Evolutionary conservation across 2,888 invertebrate genomes (phyloP).

Genomic region (Drosophila sordidula): DNA sequence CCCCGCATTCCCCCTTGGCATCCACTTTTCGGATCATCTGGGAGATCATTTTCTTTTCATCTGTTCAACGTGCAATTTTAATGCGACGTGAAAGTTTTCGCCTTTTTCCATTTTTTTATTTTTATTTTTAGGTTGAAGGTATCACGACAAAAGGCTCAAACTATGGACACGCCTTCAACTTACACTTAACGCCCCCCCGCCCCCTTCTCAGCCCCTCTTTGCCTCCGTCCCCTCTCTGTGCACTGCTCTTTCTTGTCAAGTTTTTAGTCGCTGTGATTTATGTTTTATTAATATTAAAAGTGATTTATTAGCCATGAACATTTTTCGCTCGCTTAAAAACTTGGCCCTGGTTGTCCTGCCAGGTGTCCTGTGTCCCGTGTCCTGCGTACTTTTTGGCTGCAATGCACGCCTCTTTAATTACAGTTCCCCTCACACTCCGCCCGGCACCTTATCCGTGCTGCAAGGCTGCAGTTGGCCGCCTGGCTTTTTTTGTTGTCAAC

Average conservation of each 20-base stretch:
- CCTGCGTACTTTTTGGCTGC: slow-evolving; percentile 38
- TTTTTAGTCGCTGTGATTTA: slow-evolving; percentile 78
- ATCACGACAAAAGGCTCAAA: slow-evolving; percentile 30
- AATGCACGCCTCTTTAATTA: slow-evolving; percentile 70
- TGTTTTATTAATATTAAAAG: slow-evolving; percentile 83
- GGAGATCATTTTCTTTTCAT: slow-evolving; percentile 28
- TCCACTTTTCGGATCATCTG: neutral
- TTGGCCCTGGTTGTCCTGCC: slow-evolving; percentile 33
- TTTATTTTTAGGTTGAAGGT: neutral
- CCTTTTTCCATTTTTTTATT: neutral
- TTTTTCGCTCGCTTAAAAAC: slow-evolving; percentile 54
- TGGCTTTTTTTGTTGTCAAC: neutral
- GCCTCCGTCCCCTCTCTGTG: too few species aligned
- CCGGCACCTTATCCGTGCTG: slow-evolving; percentile 1
- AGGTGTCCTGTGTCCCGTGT: slow-evolving; percentile 28
- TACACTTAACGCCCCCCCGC: neutral
- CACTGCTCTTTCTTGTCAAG: slow-evolving; percentile 39
- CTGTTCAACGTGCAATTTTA: slow-evolving; percentile 27
- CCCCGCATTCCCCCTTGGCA: neutral
- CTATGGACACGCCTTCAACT: slow-evolving; percentile 20
- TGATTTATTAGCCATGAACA: slow-evolving; percentile 82
- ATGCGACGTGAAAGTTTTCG: slow-evolving; percentile 18
- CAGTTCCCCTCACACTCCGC: slow-evolving; percentile 7
- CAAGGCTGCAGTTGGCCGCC: slow-evolving; percentile 13
- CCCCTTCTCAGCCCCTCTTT: neutral